These are phyloP conservation scores for Odontophorus gujanensis DNA, from an alignment of 2,113 vertebrate genomes.

Conservation along the genomic window DNA sequence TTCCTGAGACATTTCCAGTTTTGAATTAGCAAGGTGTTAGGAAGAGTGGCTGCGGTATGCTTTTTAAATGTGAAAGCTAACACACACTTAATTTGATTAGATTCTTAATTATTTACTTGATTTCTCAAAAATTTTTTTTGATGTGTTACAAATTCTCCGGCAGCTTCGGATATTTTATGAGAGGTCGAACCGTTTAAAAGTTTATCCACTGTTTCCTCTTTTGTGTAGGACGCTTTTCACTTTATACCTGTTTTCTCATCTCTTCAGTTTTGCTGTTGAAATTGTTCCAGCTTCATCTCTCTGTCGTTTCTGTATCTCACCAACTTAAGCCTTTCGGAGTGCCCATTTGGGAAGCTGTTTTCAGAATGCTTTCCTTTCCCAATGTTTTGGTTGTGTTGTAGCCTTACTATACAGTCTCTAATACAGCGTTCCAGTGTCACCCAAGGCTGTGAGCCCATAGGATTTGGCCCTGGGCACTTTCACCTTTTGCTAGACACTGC, in stretches of 20 bases:
- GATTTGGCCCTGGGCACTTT: background rate
- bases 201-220: background rate
- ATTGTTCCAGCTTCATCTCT: background rate
- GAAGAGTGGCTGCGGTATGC: background rate
- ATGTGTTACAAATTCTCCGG: background rate
- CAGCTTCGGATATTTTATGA: background rate
- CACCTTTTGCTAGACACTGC: background rate
- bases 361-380: background rate
- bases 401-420: background rate
- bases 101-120: background rate
- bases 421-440: background rate
- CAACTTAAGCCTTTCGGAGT: background rate
- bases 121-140: background rate
- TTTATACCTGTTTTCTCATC: background rate
- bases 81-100: background rate
- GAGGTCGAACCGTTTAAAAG: background rate
- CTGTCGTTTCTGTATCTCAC: rapidly evolving
- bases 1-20: background rate
- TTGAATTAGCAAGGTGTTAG: background rate
- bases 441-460: background rate
- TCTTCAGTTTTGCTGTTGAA: background rate
- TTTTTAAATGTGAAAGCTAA: background rate
- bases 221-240: background rate
- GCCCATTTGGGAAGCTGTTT: background rate
- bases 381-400: background rate